These are phyloP conservation scores for Eulemur coronatus DNA, from an alignment of 2,797 vertebrate genomes.

Conservation along the genomic window DNA sequence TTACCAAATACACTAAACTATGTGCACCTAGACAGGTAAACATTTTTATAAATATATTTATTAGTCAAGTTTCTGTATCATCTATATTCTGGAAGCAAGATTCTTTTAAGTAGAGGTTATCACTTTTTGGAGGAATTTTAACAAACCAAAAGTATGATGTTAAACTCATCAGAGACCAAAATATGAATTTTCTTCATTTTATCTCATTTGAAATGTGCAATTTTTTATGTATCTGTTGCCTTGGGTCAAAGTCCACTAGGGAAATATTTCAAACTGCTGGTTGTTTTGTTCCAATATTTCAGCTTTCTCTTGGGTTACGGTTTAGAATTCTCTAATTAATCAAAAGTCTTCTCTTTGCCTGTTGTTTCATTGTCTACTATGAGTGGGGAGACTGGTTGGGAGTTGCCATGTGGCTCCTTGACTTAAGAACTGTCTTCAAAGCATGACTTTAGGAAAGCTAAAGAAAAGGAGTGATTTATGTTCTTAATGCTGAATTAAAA, in stretches of 20 bases:
- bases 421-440: slow-evolving; percentile 3
- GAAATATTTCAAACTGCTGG: slow-evolving; percentile 11
- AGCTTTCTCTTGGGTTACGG: slow-evolving; percentile 5
- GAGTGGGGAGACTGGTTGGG: neutral
- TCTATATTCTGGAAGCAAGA: neutral
- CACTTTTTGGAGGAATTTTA: slow-evolving; percentile 25
- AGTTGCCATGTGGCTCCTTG: neutral
- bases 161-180: neutral
- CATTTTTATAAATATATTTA: neutral
- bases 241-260: neutral
- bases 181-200: slow-evolving; percentile 32
- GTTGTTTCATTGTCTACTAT: neutral
- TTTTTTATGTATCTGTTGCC: slow-evolving; percentile 13
- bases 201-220: neutral
- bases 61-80: neutral
- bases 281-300: neutral
- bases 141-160: neutral
- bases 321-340: slow-evolving; percentile 2
- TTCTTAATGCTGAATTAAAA: neutral
- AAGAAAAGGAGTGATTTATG: neutral
- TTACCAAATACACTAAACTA: neutral
- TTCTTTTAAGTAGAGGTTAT: neutral
- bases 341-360: neutral
- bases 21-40: neutral
- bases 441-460: neutral